These are phyloP conservation scores for Melanogrammus aeglefinus DNA, from an alignment of 2,797 vertebrate genomes.

Conservation along the genomic window DNA sequence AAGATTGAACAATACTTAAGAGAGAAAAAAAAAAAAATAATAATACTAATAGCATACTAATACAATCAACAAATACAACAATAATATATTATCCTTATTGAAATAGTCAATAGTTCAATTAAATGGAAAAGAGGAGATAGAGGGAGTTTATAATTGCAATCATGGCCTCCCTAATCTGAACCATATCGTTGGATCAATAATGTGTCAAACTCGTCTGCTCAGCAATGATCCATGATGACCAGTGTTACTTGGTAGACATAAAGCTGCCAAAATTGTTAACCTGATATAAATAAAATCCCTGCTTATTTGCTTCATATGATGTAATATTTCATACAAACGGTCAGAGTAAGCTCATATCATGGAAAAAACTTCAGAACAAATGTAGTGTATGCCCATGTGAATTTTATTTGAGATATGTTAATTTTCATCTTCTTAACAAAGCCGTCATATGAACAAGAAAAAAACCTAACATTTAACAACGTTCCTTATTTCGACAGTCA, in stretches of 20 bases:
- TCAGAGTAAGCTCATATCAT: neutral
- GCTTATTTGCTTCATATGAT: neutral
- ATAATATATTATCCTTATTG: neutral
- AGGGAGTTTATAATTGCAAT: neutral
- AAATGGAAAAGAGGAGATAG: neutral
- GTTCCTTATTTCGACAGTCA: slow-evolving; percentile 60
- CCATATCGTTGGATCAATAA: neutral
- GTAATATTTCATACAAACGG: neutral
- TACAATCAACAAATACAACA: neutral
- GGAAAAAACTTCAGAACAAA: slow-evolving; percentile 21
- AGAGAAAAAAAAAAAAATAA: neutral
- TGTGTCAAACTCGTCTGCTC: neutral
- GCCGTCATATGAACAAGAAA: slow-evolving; percentile 65
- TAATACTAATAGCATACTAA: neutral
- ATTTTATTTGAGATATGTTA: slow-evolving; percentile 56
- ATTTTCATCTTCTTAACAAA: slow-evolving; percentile 61
- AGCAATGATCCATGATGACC: no score
- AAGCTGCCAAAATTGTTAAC: neutral
- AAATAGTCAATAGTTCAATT: neutral
- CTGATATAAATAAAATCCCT: neutral
- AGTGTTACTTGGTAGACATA: no score
- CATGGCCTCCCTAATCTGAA: neutral
- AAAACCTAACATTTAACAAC: slow-evolving; percentile 68
- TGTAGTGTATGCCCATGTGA: slow-evolving; percentile 50
- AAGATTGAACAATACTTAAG: neutral